Base-by-base conservation (phyloP, 2,113 vertebrate species). In the Cynopterus brachyotis region DNA sequence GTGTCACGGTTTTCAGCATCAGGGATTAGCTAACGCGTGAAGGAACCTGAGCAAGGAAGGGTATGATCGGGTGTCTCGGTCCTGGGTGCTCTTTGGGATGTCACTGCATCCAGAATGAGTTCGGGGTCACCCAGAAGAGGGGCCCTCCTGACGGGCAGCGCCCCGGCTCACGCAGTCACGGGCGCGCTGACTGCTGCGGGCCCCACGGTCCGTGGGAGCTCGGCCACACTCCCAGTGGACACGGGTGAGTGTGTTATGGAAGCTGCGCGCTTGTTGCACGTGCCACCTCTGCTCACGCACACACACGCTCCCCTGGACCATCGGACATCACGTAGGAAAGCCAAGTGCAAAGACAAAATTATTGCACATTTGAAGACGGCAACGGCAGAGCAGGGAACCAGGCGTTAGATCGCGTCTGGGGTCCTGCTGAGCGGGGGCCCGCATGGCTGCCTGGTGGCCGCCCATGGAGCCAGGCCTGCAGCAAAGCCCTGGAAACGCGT, bases 361-460 rank as follows among this genome's bases (percentile, higher is more conserved):
- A 47, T 13, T 28, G 35, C 15, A 35, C 7, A 8, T 35, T 12
- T 59, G 32, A 40, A 30, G 89, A 64, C 1, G 16, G 35, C 9
- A 13, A 4, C 2, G 4, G 13, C 75, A 12, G 17, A 62, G 22
- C 20, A 4, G 9, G 1, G 26, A 59, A 59, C 9, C 57, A 59
- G 57, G 28, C 12, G 2, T 16, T 2, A 12, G 16, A 30, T 73
- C 62, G 30, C 11, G 53, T 42, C 6, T 2, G 0, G 2, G 42
- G 17, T 13, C 78, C 62, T 59, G 53, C 89, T 4, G 12, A 26
- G 72, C 0, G 0, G 28, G 86, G 37, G 42, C 5, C 32, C 55
- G 0, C 0, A 0, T 1, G 3, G 4, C 42, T 3, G 1, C 19
- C 3, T 1, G 10, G 47, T 1, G 5, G 17, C 47, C 32, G 8